phyloP scores from a whole-genome alignment of 2,113 vertebrate species.

The Ictalurus punctatus region DNA sequence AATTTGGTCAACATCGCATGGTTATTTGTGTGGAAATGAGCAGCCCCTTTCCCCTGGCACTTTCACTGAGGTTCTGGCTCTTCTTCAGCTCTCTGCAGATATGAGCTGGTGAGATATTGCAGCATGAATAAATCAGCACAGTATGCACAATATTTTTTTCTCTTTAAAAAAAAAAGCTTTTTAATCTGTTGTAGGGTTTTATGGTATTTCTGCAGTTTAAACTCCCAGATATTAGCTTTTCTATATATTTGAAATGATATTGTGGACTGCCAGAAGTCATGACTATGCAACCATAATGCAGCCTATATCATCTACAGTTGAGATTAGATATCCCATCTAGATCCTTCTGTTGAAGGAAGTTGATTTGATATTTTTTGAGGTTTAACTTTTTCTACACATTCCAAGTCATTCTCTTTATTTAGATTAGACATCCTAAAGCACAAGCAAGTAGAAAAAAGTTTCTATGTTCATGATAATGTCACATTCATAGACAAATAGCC shows the following conservation, averaged over 20 bases:
- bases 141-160: conserved; percentile 2
- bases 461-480: background rate
- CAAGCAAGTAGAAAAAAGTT: background rate
- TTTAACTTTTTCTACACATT: background rate
- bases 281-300: conserved; percentile 14
- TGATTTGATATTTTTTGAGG: conserved; percentile 6
- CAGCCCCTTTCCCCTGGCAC: conserved; percentile 36
- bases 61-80: conserved; percentile 35
- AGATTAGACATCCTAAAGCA: background rate
- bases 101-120: conserved; percentile 41
- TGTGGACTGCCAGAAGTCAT: conserved; percentile 3
- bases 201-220: conserved; percentile 16
- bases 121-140: conserved; percentile 39
- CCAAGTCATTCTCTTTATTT: background rate
- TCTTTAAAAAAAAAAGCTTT: conserved; percentile 5
- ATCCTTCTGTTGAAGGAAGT: background rate
- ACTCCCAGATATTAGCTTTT: conserved; percentile 12
- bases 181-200: conserved; percentile 29
- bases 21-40: conserved; percentile 55
- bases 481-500: background rate
- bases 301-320: background rate
- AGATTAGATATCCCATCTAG: background rate
- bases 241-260: conserved; percentile 15
- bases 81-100: conserved; percentile 18
- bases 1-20: conserved; percentile 58